phyloP scores from a whole-genome alignment of 2,797 vertebrate genomes.

The Loris lydekkerianus region DNA sequence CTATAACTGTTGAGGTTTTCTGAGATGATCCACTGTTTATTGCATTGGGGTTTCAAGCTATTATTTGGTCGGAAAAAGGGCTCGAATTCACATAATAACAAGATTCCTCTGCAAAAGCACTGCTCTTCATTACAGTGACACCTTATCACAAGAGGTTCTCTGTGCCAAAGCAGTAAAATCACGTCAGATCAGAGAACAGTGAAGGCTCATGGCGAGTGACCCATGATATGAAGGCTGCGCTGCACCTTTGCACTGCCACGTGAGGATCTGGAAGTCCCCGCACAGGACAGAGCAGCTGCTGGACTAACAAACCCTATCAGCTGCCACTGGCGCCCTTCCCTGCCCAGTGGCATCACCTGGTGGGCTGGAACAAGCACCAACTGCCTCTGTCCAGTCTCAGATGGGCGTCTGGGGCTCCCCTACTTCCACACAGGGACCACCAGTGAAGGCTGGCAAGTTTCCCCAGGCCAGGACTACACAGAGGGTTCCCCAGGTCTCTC shows the following conservation, averaged over 20 bases:
- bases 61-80: not conserved
- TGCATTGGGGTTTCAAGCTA: not conserved
- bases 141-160: not conserved
- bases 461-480: not conserved
- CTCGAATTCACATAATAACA: not conserved
- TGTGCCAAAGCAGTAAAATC: not conserved
- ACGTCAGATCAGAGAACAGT: not conserved
- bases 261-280: too few species aligned
- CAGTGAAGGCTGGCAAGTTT: not conserved
- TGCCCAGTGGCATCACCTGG: not conserved
- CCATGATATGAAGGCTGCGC: rapidly evolving
- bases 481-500: not conserved
- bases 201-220: rapidly evolving
- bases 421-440: not conserved
- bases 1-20: not conserved
- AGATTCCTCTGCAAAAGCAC: not conserved
- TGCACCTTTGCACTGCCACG: too few species aligned
- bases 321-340: rapidly evolving
- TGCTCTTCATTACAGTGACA: not conserved
- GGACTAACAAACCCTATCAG: not conserved
- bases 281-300: rapidly evolving
- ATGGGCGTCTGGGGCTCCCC: not conserved
- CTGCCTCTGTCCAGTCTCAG: not conserved
- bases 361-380: too few species aligned
- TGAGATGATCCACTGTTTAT: not conserved